Evolutionary conservation across 2,113 vertebrate species (phyloP), one percentile per base, ranked within the genome.

Genomic region (Catagonus wagneri): DNA sequence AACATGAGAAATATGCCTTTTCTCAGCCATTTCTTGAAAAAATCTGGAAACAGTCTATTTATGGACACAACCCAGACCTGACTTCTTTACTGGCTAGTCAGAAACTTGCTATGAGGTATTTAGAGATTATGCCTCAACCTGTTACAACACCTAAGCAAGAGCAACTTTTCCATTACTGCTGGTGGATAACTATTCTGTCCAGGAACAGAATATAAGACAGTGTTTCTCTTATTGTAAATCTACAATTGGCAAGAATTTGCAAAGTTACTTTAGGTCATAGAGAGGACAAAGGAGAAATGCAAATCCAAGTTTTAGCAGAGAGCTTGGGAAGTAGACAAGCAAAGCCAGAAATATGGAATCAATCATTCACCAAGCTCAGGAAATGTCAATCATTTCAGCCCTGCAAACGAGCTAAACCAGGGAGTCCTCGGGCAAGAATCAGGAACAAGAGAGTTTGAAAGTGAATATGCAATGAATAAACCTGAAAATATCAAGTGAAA

Each of bases 21-120:
- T 36, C 23, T 23, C 8, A 79, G 36, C 22, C 7, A n/a, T 44
- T 76, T 71, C 58, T 56, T 94, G 34, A 71, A 83, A 92, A 79
- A 56, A 84, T 44, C 12, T 22, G 2, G 44, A 20, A 71, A 14
- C 72, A 52, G 39, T 87, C 71, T 95, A 50, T 44, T 65, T 68
- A 39, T n/a, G 50, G 34, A 60, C 89, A 86, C 7, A n/a, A 39
- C 1, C 68, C 3, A 89, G 85, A 52, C 60, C 17, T 83, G 17
- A 81, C 27, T 85, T 79, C 78, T 81, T 95, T 81, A 81, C 29
- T 58, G 34, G 63, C 36, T 81, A 91, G 29, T 80, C 32, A 89
- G 84, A 92, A 80, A 74, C 36, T 54, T 25, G 15, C 32, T 75
- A 22, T 19, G 20, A 85, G 39, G 39, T n/a, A 74, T 66, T 86